These are phyloP conservation scores for Marasmarcha lunaedactyla DNA, from an alignment of 2,888 invertebrate genomes.

Conservation along the genomic window DNA sequence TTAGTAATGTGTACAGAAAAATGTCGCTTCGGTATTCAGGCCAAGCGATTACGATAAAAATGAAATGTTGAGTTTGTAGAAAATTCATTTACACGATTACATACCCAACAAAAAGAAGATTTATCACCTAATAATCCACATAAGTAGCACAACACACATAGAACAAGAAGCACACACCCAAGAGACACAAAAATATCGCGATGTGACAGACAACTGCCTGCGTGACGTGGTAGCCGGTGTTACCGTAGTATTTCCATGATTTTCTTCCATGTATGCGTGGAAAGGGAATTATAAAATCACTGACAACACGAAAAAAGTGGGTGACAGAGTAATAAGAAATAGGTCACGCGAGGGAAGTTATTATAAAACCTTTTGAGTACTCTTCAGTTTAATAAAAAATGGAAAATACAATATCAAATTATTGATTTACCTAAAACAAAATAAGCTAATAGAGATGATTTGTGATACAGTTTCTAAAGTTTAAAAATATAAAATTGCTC, in stretches of 20 bases:
- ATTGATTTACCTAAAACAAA: too few species aligned
- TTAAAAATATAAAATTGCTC: too few species aligned
- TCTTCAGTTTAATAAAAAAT: too few species aligned
- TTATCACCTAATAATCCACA: slow-evolving; percentile 69
- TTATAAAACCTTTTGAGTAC: too few species aligned
- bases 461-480: too few species aligned
- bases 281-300: too few species aligned
- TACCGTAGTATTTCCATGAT: slow-evolving; percentile 22
- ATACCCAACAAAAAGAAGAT: slow-evolving; percentile 60
- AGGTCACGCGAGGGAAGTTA: too few species aligned
- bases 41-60: slow-evolving; percentile 13
- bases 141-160: slow-evolving; percentile 70
- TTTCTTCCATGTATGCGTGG: too few species aligned
- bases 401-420: too few species aligned
- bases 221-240: slow-evolving; percentile 65
- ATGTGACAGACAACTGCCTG: slow-evolving; percentile 59
- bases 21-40: slow-evolving; percentile 20
- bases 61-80: slow-evolving; percentile 11
- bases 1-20: slow-evolving; percentile 27
- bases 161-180: slow-evolving; percentile 66
- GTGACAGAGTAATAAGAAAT: too few species aligned
- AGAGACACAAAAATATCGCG: slow-evolving; percentile 68
- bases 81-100: slow-evolving; percentile 18
- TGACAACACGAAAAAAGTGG: too few species aligned
- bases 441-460: too few species aligned